Evolutionary conservation across 2,797 vertebrate species (phyloP).

Genomic region (Malacoctenus gilli): DNA sequence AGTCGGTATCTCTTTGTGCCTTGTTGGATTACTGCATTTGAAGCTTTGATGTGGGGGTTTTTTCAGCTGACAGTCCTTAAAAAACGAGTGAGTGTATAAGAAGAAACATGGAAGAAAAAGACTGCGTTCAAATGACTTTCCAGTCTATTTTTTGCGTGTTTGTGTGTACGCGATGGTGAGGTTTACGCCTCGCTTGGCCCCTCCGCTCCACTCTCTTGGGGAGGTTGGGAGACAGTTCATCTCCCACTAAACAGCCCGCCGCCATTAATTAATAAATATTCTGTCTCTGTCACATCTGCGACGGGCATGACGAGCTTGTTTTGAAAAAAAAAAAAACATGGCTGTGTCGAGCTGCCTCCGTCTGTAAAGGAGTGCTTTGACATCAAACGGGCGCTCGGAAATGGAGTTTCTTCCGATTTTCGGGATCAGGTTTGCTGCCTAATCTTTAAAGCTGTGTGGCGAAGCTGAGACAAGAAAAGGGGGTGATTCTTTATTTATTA

Average conservation of each 20-base stretch:
- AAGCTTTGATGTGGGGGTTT: too few relatives aligned
- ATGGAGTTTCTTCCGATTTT: too few relatives aligned
- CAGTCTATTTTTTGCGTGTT: slow-evolving; percentile 11
- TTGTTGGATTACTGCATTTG: too few relatives aligned
- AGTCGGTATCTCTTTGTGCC: too few relatives aligned
- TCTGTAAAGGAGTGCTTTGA: too few relatives aligned
- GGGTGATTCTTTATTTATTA: too few relatives aligned
- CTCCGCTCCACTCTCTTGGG: slow-evolving; percentile 49
- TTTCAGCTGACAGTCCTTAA: too few relatives aligned
- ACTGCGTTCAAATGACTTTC: slow-evolving; percentile 38
- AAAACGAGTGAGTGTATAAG: not conserved
- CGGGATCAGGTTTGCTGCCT: too few relatives aligned
- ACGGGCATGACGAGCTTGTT: slow-evolving; percentile 1
- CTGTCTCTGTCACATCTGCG: slow-evolving; percentile 14
- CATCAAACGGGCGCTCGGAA: too few relatives aligned
- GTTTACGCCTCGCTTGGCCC: slow-evolving; percentile 35
- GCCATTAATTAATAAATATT: slow-evolving; percentile 27
- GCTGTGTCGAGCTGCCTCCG: not conserved
- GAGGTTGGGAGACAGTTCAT: slow-evolving; percentile 65
- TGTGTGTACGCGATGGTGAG: slow-evolving; percentile 20
- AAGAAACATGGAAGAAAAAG: not conserved
- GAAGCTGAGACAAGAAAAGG: too few relatives aligned
- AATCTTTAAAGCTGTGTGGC: too few relatives aligned
- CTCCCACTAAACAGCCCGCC: slow-evolving; percentile 33
- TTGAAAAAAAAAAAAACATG: not conserved